A percentile compares a stretch with the other conserved stretches of the same genome.
Evolutionary conservation across 1,140 invertebrate genomes (phyloP).

Genomic region (Mactra quadrangularis): DNA sequence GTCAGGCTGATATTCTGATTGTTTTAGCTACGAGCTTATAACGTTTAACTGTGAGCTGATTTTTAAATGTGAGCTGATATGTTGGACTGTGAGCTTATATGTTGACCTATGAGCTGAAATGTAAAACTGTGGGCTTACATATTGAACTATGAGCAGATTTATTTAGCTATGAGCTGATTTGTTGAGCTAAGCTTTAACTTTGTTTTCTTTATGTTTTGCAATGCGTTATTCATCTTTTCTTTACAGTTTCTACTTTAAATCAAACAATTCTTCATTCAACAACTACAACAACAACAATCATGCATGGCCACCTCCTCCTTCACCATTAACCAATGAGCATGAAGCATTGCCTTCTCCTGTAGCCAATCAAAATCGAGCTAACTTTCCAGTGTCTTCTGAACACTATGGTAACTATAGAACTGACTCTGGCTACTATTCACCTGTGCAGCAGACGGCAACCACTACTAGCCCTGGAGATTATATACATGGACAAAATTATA

Average conservation of each 20-base stretch:
- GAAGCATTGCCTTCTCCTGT: constrained; percentile 12
- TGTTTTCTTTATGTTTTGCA: constrained; percentile 44
- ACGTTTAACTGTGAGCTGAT: no score
- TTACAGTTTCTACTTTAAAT: constrained; percentile 57
- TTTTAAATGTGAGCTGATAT: no score
- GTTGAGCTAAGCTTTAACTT: constrained; percentile 5
- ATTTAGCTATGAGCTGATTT: background rate
- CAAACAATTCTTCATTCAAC: constrained; percentile 12
- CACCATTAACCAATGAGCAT: constrained; percentile 32
- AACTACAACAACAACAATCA: constrained; percentile 26
- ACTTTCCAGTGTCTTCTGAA: background rate
- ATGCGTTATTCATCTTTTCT: constrained; percentile 42
- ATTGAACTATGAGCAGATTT: no score
- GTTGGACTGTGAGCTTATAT: no score
- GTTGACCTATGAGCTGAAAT: no score
- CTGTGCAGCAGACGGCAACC: background rate
- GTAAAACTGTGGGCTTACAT: no score
- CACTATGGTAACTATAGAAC: background rate
- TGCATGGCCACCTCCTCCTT: constrained; percentile 44
- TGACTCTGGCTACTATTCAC: constrained; percentile 12
- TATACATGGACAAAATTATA: constrained; percentile 14
- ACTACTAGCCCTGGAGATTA: constrained; percentile 5
- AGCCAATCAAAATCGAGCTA: constrained; percentile 1
- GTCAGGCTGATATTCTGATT: no score
- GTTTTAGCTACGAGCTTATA: no score